Percentiles rank a stretch among this genome's conserved stretches.
Evolutionary conservation across 1,140 invertebrate genomes (phyloP).

Genomic region (Akabosia matsudoensis): DNA sequence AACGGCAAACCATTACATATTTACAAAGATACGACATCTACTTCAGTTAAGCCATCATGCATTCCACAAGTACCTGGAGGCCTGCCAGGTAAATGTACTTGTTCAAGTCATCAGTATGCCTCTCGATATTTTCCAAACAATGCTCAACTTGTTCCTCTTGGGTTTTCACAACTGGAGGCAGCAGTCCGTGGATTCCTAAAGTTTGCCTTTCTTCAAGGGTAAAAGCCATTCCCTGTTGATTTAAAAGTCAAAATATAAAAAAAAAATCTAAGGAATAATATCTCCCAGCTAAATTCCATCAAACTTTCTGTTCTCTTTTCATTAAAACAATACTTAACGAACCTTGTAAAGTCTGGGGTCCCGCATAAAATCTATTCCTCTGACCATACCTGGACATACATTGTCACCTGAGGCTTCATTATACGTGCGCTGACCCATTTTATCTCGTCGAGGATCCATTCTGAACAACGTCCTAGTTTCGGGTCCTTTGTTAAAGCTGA

Average conservation of each 20-base stretch:
- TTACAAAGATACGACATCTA: not conserved
- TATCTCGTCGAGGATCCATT: conserved; percentile 43
- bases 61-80: conserved; percentile 71
- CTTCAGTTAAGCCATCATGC: not conserved
- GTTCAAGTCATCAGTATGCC: conserved; percentile 81
- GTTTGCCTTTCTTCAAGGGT: conserved; percentile 84
- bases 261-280: too few relatives aligned
- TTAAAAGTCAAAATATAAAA: too few relatives aligned
- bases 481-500: conserved; percentile 2
- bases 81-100: conserved; percentile 85
- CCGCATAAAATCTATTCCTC: conserved; percentile 33
- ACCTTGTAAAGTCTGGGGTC: conserved; percentile 34
- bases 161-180: conserved; percentile 86
- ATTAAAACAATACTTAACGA: too few relatives aligned
- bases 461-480: conserved; percentile 36
- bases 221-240: conserved; percentile 92
- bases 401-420: conserved; percentile 56
- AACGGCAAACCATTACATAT: not conserved
- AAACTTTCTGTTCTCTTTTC: too few relatives aligned
- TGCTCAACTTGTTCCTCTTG: conserved; percentile 86
- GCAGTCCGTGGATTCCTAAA: conserved; percentile 87
- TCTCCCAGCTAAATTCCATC: too few relatives aligned
- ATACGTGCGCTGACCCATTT: conserved; percentile 52
- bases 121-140: conserved; percentile 76
- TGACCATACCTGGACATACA: not conserved